These are phyloP conservation scores for Stegophylla sp. DNA, from an alignment of 2,888 invertebrate genomes.

Conservation along the genomic window DNA sequence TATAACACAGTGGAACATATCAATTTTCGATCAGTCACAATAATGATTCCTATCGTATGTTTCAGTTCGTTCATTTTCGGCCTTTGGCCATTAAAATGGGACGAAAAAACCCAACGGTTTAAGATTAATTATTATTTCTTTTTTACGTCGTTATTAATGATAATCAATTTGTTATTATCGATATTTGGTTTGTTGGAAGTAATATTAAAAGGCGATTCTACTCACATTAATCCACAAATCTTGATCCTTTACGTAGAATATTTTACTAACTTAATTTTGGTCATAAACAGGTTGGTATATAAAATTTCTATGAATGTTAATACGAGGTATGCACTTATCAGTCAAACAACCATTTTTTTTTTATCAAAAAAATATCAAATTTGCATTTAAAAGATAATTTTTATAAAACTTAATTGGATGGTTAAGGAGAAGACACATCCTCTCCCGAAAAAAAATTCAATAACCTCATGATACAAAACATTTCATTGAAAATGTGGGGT, in stretches of 20 bases:
- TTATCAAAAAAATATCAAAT: no score
- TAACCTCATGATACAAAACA: no score
- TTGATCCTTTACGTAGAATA: background rate
- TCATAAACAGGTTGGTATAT: slow-evolving; percentile 12
- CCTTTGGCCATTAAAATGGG: slow-evolving; percentile 28
- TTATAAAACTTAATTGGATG: no score
- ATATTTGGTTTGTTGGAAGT: no score
- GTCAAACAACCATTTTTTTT: no score
- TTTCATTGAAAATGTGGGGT: no score
- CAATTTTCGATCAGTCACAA: background rate
- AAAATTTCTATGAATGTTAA: no score
- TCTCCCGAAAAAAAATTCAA: no score
- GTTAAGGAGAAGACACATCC: no score
- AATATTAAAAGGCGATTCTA: no score
- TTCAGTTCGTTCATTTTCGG: slow-evolving; percentile 26
- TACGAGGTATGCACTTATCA: no score
- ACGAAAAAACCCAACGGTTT: background rate
- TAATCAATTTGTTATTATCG: background rate
- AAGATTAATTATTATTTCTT: background rate
- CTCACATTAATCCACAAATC: background rate
- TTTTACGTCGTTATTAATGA: background rate
- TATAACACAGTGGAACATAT: background rate
- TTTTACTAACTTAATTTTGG: background rate
- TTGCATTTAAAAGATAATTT: no score
- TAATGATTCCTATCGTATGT: slow-evolving; percentile 29